Base-by-base conservation (phyloP, 2,113 vertebrate species). In the Polyodon spathula region DNA sequence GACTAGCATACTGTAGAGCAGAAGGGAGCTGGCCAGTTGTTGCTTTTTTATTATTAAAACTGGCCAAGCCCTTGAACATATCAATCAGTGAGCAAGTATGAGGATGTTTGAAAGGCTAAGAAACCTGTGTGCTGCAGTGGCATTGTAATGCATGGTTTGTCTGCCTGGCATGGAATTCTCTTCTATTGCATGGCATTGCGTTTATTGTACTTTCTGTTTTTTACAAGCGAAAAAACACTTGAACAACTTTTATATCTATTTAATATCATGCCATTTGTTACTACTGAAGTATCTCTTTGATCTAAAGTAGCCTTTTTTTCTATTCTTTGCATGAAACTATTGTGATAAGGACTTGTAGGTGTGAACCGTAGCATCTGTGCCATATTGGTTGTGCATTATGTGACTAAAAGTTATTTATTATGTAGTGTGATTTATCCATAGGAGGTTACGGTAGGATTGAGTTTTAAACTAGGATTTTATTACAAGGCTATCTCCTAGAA, bases 121-220 rank as follows among this genome's bases (percentile, higher is more conserved):
- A 50, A 48, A 15, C 61, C 73, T 69, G 67, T 57, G 71, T 81
- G 65, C 69, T 78, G 64, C 76, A 78, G 81, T 77, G 79, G 78
- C 67, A 80, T 67, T 73, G 53, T 74, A 75, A 72, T 79, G 88
- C 90, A 93, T 87, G 85, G 70, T 81, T 67, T 83, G 79, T 76
- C 89, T 85, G 82, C 86, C 87, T 80, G 77, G 82, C 76, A 82
- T 76, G 73, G 63, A 77, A 82, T 76, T 68, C 66, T 78, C 69
- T 81, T 90, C 83, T 80, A 82, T 79, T 93, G 93, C 92, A 95
- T 96, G 94, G 92, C 84, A 81, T 80, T 78, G 92, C 84, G 81
- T n/a, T n/a, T n/a, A n/a, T 86, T 78, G 82, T 83, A 82, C 80
- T 83, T 81, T 79, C 66, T 69, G 71, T 52, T 70, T 72, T 73